These are phyloP conservation scores for Nomada fucata DNA, from an alignment of 2,888 invertebrate species.

Conservation along the genomic window DNA sequence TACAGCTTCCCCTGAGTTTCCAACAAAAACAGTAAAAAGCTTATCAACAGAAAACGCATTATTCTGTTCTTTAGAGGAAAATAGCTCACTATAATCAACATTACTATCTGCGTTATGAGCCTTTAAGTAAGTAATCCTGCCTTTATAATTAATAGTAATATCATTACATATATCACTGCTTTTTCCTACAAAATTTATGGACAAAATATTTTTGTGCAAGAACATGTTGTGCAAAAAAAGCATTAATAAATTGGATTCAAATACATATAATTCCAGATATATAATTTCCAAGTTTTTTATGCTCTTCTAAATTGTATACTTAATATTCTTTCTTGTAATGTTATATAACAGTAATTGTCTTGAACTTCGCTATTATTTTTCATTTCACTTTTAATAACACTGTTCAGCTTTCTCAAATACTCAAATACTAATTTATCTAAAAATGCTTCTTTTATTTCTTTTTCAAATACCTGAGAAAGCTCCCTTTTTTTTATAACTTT, in stretches of 20 bases:
- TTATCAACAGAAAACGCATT: conserved; percentile 26
- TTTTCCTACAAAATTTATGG: conserved; percentile 54
- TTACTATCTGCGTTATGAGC: no score
- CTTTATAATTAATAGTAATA: no score
- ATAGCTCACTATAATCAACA: no score
- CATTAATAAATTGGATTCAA: conserved; percentile 64
- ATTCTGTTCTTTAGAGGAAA: not conserved
- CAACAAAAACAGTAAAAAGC: conserved; percentile 13
- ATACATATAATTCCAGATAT: conserved; percentile 36
- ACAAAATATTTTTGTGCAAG: conserved; percentile 67
- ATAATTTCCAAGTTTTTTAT: conserved; percentile 48
- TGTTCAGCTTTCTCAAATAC: no score
- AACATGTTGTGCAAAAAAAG: conserved; percentile 69
- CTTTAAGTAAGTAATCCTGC: no score
- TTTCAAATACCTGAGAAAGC: conserved; percentile 3
- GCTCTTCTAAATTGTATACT: conserved; percentile 71
- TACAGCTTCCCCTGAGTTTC: not conserved
- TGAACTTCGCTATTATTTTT: conserved; percentile 47
- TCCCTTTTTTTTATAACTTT: conserved; percentile 6
- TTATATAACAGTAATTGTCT: conserved; percentile 71
- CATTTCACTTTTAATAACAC: conserved; percentile 56
- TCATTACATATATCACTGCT: no score
- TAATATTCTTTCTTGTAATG: conserved; percentile 74
- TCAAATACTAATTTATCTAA: conserved; percentile 22
- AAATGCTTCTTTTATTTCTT: conserved; percentile 15